Base-by-base conservation (phyloP, 2,888 invertebrate species). In the Lycophotia porphyrea region DNA sequence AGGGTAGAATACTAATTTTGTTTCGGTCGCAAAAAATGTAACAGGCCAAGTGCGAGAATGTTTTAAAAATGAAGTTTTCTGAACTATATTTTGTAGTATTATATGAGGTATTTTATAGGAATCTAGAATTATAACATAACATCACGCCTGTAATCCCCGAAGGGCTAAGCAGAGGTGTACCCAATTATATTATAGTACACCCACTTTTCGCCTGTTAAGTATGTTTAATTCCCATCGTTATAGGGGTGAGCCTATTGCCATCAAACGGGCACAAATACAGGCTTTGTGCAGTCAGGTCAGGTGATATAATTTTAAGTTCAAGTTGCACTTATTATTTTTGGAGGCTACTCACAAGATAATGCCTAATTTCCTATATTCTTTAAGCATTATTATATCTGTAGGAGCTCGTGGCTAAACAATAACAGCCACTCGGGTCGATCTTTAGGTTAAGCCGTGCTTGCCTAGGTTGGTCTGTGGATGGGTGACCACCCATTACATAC, bases 1-100 rank as follows among this genome's bases (percentile, higher is more conserved):
- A 71, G 85, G 82, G 74, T 71, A 68, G 87, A 87, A 87, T 85
- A 87, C 87, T 76, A 87, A 85, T 85, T 82, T 76, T 73, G 77
- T 74, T 70, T 70, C 65, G 77, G 67, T 42, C 27, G 36, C 80
- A 78, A 74, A 82, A 85, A 67, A 84, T 52, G 71, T 70, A 49
- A 47, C 27, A 49, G 36, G 58, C 31, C 49, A 78, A 80, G 79
- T 34, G 34, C 18, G 79, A 77, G 52, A 39, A 39, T 55, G 39
- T 47, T 82, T 69, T 36, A 44, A 39, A 55, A 76, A 55, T 8
- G 24, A 63, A 81, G 11, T 76, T 42, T 27, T 15, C 9, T 31
- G 47, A 36, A 31, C 8, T 39, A 39, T 31, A 31, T 39, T 24
- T 36, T 71, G 18, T 34, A 21, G 15, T 36, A 21, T 42, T n/a